Base-by-base conservation (phyloP, 1,140 invertebrate genomes). In the Cydia pomonella region DNA sequence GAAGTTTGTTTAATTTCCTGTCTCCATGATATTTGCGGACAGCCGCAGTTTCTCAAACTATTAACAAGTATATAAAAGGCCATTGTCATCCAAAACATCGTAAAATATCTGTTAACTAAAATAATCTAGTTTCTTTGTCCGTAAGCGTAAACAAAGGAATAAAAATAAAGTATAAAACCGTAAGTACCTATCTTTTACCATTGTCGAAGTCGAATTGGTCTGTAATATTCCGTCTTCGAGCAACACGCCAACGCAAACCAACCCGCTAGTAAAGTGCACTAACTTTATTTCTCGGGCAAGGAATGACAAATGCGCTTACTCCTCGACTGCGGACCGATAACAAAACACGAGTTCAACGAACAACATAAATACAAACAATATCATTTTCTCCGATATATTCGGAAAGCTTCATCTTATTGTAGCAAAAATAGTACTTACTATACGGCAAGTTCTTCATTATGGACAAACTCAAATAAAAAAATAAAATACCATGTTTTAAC, bases 1-100 rank as follows among this genome's bases (percentile, higher is more conserved):
- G 47, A 69, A 69, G 29, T 33, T 69, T 69, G 64, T 69, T 69
- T 69, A 69, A 69, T 69, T 69, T 69, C 64, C 64, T 69, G 64
- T 69, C 29, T 9, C 29, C 64, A 29, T 29, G 27, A 16, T 69
- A 38, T 69, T 69, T 69, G 64, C n/a, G 62, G 18, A 21, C 53
- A 16, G n/a, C n/a, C 47, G 47, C 47, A 50, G 47, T 50, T 50
- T 18, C 47, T 18, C 47, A 50, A 12, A 6, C 13, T n/a, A 50
- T 16, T 50, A n/a, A n/a, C 47, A 50, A 50, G 47, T 41, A 7
- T 33, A 33, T 41, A 1, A 12, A 41, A 41, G 38, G 38, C 1
- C 38, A 41, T 12, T 41, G 38, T 3, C 38, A 10, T 12, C 38
- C 12, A 10, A 41, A 41, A 12, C 10, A 41, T 13, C 10, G 38